Evolutionary conservation across 2,797 vertebrate genomes (phyloP).

Genomic region (Chelon labrosus): DNA sequence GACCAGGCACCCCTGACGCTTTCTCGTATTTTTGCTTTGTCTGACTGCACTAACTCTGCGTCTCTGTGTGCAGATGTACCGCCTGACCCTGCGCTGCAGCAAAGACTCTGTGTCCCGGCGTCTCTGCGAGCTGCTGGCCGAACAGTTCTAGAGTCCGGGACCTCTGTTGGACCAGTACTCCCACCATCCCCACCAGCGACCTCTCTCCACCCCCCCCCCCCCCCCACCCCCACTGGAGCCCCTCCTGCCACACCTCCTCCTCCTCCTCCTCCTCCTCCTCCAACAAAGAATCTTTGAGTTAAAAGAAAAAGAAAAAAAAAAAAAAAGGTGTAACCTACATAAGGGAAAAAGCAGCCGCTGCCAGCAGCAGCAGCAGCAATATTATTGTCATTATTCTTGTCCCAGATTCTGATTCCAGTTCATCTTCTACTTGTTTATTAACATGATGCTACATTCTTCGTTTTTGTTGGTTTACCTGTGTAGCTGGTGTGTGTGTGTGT

Average conservation of each 20-base stretch:
- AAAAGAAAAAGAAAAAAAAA: constrained; percentile 35
- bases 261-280: constrained; percentile 32
- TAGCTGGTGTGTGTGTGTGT: constrained; percentile 39
- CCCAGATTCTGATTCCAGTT: constrained; percentile 76
- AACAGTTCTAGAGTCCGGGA: constrained; percentile 89
- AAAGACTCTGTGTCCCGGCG: constrained; percentile 92
- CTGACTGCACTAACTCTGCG: not conserved
- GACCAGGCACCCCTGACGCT: too few species aligned
- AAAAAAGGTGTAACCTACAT: constrained; percentile 75
- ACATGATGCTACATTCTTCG: constrained; percentile 79
- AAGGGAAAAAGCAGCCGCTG: constrained; percentile 83
- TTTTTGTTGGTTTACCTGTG: constrained; percentile 81
- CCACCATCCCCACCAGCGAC: constrained; percentile 72
- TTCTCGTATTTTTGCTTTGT: not conserved
- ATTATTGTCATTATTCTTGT: constrained; percentile 75
- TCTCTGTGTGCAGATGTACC: constrained; percentile 88
- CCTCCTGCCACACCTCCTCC: constrained; percentile 39
- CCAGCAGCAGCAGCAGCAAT: constrained; percentile 66
- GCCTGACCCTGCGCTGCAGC: constrained; percentile 94
- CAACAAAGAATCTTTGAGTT: constrained; percentile 67
- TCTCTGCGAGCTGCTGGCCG: constrained; percentile 91
- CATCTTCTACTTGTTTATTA: constrained; percentile 81
- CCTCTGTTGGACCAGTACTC: constrained; percentile 51
- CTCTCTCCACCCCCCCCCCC: too few species aligned
- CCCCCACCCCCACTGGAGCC: constrained; percentile 1